Base-by-base conservation (phyloP, 2,797 vertebrate genomes). In the Gorsachius magnificus region DNA sequence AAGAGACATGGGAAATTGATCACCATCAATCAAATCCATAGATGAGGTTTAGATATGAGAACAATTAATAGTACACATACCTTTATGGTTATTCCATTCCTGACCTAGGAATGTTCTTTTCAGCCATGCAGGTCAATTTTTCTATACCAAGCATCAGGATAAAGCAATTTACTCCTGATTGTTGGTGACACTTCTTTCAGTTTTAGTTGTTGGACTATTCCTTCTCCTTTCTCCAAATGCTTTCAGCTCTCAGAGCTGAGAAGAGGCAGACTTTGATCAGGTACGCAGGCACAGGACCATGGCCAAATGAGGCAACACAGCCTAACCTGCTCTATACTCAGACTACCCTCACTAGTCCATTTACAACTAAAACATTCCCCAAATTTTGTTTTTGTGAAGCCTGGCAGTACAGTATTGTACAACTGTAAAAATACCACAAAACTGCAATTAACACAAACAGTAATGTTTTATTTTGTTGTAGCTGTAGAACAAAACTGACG, bases 281-380 rank as follows among this genome's bases (percentile, higher is more conserved):
- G 26, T 5, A 29, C 28, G 19, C 16, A 26, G 53, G 43, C 26
- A 43, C 10, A 22, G 50, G 24, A 18, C 24, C 0, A 2, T 17
- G 58, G 28, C 31, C 48, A 60, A 61, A 45, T 1, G 41, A 15
- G 18, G 53, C 53, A 51, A 54, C 13, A 16, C 13, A 63, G 35
- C 9, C 74, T 56, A 33, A 57, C 4, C 10, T 26, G 19, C 63
- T 38, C 35, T 53, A 2, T 1, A 25, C 2, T 8, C 13, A 17
- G 54, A 22, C 15, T 3, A 2, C 10, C 28, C 45, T 45, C 45
- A 17, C 51, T 50, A 16, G 5, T 41, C 26, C 35, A n/a, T 58
- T 80, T 56, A 70, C 57, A 24, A 16, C 18, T n/a, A 48, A 65
- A 77, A 26, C 0, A 0, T 7, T 51, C 18, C 21, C 38, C 61